Percentiles rank a stretch among this genome's conserved stretches.
phyloP scores from a whole-genome alignment of 2,888 invertebrate genomes.

The Prenolepis imparis region DNA sequence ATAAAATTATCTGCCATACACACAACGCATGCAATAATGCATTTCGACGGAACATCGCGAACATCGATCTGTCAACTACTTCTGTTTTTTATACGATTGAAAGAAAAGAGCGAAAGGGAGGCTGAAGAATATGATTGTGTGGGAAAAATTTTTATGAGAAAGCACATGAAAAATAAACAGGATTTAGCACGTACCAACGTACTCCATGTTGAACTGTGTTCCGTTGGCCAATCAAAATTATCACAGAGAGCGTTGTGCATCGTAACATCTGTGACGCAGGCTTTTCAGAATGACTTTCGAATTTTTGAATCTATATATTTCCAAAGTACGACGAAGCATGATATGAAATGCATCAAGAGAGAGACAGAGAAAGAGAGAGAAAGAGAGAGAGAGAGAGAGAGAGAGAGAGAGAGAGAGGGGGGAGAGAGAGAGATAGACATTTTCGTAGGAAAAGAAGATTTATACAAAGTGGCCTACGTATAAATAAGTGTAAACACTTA shows the following conservation, averaged over 20 bases:
- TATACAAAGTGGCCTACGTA: too few relatives aligned
- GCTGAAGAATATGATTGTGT: constrained; percentile 20
- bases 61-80: background rate
- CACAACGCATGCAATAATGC: constrained; percentile 52
- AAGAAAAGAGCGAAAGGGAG: background rate
- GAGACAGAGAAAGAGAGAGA: background rate
- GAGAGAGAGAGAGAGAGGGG: too few relatives aligned
- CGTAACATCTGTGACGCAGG: constrained; percentile 59
- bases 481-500: too few relatives aligned
- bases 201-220: constrained; percentile 82
- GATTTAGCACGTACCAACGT: constrained; percentile 79
- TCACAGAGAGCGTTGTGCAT: constrained; percentile 65
- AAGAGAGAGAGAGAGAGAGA: too few relatives aligned
- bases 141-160: constrained; percentile 44
- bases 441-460: too few relatives aligned
- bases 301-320: constrained; percentile 66
- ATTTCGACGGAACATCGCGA: background rate
- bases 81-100: background rate
- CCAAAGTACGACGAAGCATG: background rate
- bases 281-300: constrained; percentile 74
- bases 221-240: constrained; percentile 73
- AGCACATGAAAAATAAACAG: constrained; percentile 66
- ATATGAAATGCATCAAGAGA: background rate
- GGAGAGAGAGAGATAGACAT: too few relatives aligned
- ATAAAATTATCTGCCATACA: constrained; percentile 72